Evolutionary conservation across 2,113 vertebrate genomes (phyloP), one percentile per base, ranked within the genome.

Genomic region (Hippocampus mohnikei): DNA sequence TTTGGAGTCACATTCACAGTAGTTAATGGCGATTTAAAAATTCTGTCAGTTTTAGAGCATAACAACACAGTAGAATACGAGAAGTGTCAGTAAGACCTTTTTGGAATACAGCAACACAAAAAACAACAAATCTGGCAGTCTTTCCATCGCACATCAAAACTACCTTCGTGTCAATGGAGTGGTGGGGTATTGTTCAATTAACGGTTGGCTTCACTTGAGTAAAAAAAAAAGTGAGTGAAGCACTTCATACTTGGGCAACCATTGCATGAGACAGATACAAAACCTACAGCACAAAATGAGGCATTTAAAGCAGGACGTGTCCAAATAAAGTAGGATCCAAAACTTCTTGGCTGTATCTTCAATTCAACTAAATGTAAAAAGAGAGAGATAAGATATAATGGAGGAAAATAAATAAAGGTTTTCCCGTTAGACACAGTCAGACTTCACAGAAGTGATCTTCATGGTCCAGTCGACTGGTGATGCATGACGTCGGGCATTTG

Each of bases 241-340:
- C 13, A 11, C 46, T 42, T 33, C 12, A 42, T 5, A 4, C 12
- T 15, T 12, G 56, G 62, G 66, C 79, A 64, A 62, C 40, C 56
- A 10, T 3, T 1, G 20, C 23, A 1, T 56, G 20, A 11, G 27
- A 21, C 15, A 4, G 48, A 72, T 25, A 29, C 59, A 52, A 12
- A 11, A 25, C 2, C 10, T 25, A 52, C 37, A 60, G 65, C 42
- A 52, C 25, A 20, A 25, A 56, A 42, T 67, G 59, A 77, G 67
- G 71, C 13, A 0, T 42, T 33, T 15, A 8, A 18, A 27, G 42
- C 25, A 76, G 73, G 69, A 27, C 21, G 67, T 42, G 8, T 40
- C 48, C 62, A 20, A 16, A 69, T n/a, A 71, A 58, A 79, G 69
- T 42, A 66, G 27, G 42, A 25, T 37, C 65, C 27, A 66, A 74